Percentiles rank a stretch among this genome's conserved stretches.
Conservation (phyloP, 64 coral and sea anemone species). For the Acropora yongei region DNA sequence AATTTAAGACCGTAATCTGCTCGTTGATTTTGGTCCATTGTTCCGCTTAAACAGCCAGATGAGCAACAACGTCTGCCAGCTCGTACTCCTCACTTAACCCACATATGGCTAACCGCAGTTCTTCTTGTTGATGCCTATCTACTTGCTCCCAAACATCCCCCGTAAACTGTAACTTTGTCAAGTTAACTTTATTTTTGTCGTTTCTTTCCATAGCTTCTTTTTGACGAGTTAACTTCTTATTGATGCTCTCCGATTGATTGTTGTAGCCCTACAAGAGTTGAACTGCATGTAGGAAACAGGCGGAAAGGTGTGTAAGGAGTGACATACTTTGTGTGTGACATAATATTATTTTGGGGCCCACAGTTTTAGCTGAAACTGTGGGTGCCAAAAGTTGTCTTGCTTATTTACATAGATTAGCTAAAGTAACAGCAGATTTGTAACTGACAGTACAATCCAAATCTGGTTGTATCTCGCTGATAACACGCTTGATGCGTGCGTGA, state of each 20-base stretch:
- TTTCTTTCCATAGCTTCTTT: slow-evolving; percentile 7
- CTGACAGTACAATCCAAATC: too few relatives aligned
- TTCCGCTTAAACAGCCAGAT: slow-evolving; percentile 41
- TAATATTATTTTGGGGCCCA: too few relatives aligned
- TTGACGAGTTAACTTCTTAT: not conserved
- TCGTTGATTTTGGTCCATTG: slow-evolving; percentile 20
- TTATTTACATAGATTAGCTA: too few relatives aligned
- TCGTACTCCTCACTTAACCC: slow-evolving; percentile 57
- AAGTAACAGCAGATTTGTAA: too few relatives aligned
- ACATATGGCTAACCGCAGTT: slow-evolving; percentile 22
- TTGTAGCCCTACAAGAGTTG: not conserved
- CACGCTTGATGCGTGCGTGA: too few relatives aligned
- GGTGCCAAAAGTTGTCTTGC: too few relatives aligned
- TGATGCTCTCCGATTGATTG: slow-evolving; percentile 47
- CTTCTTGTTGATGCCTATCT: slow-evolving; percentile 35
- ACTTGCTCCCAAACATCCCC: slow-evolving; percentile 47
- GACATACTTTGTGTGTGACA: too few relatives aligned
- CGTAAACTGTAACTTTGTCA: slow-evolving; percentile 46
- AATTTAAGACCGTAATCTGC: slow-evolving; percentile 32
- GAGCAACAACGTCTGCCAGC: slow-evolving; percentile 19
- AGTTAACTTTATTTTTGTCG: slow-evolving; percentile 4
- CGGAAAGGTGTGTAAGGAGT: too few relatives aligned
- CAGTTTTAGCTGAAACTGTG: too few relatives aligned
- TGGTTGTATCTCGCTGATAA: too few relatives aligned
- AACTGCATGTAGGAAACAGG: too few relatives aligned